phyloP scores from a whole-genome alignment of 2,113 vertebrate genomes.

The Myrmecobius fasciatus region DNA sequence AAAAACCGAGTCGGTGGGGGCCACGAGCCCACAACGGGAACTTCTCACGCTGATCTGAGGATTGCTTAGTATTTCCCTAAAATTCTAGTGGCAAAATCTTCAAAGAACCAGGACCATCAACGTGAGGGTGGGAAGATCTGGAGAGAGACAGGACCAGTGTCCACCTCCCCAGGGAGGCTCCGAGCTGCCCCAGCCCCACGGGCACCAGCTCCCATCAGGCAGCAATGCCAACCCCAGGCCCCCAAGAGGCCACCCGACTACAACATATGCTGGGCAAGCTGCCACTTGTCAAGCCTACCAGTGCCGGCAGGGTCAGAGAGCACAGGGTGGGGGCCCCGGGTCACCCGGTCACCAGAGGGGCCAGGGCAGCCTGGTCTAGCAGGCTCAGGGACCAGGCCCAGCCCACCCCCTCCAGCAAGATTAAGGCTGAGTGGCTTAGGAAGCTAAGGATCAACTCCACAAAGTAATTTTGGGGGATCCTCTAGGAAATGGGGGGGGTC shows the following conservation, averaged over 20 bases:
- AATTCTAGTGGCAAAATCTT: not conserved
- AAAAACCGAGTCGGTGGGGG: not conserved
- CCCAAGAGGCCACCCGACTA: no score
- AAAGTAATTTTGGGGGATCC: not conserved
- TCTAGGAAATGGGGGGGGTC: not conserved
- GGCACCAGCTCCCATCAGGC: not conserved
- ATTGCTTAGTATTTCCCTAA: conserved; percentile 63
- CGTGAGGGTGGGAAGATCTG: not conserved
- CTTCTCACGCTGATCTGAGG: not conserved
- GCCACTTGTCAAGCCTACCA: no score
- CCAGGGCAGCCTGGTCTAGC: rapidly evolving
- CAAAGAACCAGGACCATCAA: conserved; percentile 13
- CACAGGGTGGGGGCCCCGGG: no score
- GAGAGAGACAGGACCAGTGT: not conserved
- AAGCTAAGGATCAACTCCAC: not conserved
- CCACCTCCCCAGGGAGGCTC: not conserved
- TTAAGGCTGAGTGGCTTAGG: not conserved
- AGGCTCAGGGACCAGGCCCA: not conserved
- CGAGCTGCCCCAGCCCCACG: not conserved
- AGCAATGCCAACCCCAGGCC: not conserved
- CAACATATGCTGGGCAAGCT: not conserved
- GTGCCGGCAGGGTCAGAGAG: not conserved
- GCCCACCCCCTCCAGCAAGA: not conserved
- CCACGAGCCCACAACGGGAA: not conserved
- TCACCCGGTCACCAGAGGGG: not conserved